Base-by-base conservation (phyloP, 2,888 invertebrate species). In the Ophonus ardosiacus region DNA sequence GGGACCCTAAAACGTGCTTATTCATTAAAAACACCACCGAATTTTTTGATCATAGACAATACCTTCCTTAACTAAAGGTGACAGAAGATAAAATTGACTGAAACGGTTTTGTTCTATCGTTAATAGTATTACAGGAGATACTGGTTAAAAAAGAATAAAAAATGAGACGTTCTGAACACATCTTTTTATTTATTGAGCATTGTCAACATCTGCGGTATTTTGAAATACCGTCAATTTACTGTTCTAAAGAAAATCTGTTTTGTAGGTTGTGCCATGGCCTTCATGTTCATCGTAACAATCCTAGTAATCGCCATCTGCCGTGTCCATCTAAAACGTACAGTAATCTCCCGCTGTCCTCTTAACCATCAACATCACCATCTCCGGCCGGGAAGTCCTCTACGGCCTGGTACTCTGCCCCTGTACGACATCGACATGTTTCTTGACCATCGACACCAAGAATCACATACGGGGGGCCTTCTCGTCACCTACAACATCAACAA, bases 261-360 rank as follows among this genome's bases (percentile, higher is more conserved):
- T 63, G 2, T 18, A 91, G 91, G 91, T 86, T 91, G 92, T 88
- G 91, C 91, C 38, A 90, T 91, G 89, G 91, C 91, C 10, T 91
- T 92, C 86, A 91, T 92, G 89, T 90, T 92, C 84, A 91, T 92
- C 85, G 90, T 91, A 6, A 91, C 91, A 18, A 90, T 91, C 84
- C 88, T 92, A 86, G 90, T 92, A 51, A 90, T 92, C 86, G 91
- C 91, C 31, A 91, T 92, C 81, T 92, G 91, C 87, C 89, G 92
- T 80, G 90, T 92, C 51, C 91, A 91, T 87, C 90, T 91, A 87
- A 90, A 90, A 87, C 89, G 91, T 76, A 89, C 89, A 31, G 88
- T 89, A 84, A 87, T 89, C 78, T 87, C 89, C 7, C 88, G 90
- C 71, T 89, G 88, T 85, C 88, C 89, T 38, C 51, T 84, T 7